phyloP scores from a whole-genome alignment of 2,113 vertebrate species.

The Poeciliopsis prolifica region DNA sequence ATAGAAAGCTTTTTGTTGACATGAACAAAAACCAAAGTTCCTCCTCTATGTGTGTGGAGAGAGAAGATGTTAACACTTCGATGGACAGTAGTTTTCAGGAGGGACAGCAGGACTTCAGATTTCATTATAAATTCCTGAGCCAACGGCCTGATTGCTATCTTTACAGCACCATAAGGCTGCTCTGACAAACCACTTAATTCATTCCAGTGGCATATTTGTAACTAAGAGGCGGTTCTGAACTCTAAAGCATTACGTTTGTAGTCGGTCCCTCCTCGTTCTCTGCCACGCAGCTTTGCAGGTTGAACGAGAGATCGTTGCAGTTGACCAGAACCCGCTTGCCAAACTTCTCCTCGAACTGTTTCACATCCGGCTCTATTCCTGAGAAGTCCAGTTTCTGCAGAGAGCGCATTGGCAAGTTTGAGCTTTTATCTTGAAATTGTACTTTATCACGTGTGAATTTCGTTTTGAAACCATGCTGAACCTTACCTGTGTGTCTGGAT shows the following conservation, averaged over 20 bases:
- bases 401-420: conserved; percentile 35
- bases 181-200: conserved; percentile 21
- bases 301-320: conserved; percentile 96
- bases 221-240: conserved; percentile 5
- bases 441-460: not conserved
- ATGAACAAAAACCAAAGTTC: too few relatives aligned
- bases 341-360: conserved; percentile 96
- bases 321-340: conserved; percentile 94
- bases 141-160: conserved; percentile 55
- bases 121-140: conserved; percentile 57
- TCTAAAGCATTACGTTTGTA: conserved; percentile 86
- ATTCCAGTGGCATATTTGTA: conserved; percentile 32
- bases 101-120: conserved; percentile 60
- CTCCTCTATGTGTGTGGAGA: not conserved
- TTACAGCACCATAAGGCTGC: conserved; percentile 45
- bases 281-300: conserved; percentile 95
- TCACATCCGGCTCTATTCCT: conserved; percentile 90
- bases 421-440: not conserved
- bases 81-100: conserved; percentile 40
- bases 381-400: conserved; percentile 94
- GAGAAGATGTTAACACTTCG: conserved; percentile 32
- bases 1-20: too few relatives aligned
- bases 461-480: not conserved
- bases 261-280: conserved; percentile 98
- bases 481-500: conserved; percentile 95